Conservation (phyloP, 2,113 vertebrate species). For the Megaceryle maxima region DNA sequence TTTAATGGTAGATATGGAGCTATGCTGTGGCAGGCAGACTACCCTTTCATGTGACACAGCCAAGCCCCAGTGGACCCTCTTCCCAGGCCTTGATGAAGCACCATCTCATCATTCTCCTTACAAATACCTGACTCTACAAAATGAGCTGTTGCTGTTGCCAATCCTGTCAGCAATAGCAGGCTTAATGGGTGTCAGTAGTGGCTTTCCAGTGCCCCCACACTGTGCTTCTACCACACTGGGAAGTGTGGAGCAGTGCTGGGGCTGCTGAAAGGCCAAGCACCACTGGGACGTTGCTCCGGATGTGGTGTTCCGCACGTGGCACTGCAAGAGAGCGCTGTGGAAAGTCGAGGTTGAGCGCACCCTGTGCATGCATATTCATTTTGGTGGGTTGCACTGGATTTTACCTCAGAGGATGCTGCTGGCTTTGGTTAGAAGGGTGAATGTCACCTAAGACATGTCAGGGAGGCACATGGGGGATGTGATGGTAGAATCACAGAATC, state of each 20-base stretch:
- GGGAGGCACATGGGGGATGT: background rate
- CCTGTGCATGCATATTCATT: accelerated
- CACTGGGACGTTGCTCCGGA: background rate
- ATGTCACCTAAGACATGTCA: background rate
- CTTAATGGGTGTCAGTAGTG: background rate
- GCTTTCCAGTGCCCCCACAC: background rate
- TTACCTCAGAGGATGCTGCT: background rate
- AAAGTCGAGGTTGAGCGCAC: background rate
- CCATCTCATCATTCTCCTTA: background rate
- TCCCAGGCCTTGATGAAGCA: background rate
- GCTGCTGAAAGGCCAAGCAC: background rate
- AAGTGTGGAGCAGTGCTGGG: accelerated
- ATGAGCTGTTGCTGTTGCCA: accelerated
- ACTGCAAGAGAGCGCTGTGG: background rate
- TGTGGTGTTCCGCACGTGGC: background rate
- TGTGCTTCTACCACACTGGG: background rate
- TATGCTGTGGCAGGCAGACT: background rate
- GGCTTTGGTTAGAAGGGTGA: background rate
- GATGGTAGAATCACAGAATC: background rate
- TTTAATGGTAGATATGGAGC: background rate
- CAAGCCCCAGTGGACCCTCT: background rate
- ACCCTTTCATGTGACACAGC: background rate
- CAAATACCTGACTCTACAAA: background rate
- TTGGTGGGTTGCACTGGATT: background rate
- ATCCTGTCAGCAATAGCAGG: background rate